phyloP scores from a whole-genome alignment of 1,140 invertebrate genomes.

The Lepidurus packardi region DNA sequence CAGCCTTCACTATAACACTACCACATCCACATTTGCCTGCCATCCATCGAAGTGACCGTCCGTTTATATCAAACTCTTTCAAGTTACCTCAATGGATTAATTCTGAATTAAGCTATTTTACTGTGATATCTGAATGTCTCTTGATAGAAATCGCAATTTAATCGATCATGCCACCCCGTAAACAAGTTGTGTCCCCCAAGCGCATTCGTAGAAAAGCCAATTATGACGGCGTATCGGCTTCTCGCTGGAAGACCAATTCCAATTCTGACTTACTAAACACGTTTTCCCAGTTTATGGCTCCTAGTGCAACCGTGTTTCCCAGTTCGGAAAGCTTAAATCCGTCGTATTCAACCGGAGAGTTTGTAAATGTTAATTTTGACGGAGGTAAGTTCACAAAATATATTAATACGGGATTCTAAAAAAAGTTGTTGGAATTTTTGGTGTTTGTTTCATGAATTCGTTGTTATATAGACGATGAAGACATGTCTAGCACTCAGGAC shows the following conservation, averaged over 20 bases:
- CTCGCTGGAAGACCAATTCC: not conserved
- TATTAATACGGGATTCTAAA: not conserved
- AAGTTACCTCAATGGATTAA: not conserved
- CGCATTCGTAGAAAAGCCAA: conserved; percentile 1
- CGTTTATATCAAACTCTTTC: not conserved
- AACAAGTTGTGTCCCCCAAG: not conserved
- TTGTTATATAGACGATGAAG: not conserved
- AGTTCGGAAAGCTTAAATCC: not conserved
- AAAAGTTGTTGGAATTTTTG: no score
- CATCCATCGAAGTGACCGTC: not conserved
- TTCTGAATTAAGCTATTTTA: not conserved
- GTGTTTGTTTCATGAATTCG: no score
- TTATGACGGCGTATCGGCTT: not conserved
- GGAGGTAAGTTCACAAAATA: not conserved
- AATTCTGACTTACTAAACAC: not conserved
- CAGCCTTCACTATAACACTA: not conserved
- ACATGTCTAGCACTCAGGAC: not conserved
- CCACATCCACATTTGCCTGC: not conserved
- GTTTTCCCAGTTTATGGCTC: not conserved
- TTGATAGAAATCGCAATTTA: not conserved
- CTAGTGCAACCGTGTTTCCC: not conserved
- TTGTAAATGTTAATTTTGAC: not conserved
- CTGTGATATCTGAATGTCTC: not conserved
- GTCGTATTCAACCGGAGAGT: not conserved
- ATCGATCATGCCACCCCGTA: not conserved